Conservation (phyloP, 1,140 invertebrate species). For the Neelides sp. region DNA sequence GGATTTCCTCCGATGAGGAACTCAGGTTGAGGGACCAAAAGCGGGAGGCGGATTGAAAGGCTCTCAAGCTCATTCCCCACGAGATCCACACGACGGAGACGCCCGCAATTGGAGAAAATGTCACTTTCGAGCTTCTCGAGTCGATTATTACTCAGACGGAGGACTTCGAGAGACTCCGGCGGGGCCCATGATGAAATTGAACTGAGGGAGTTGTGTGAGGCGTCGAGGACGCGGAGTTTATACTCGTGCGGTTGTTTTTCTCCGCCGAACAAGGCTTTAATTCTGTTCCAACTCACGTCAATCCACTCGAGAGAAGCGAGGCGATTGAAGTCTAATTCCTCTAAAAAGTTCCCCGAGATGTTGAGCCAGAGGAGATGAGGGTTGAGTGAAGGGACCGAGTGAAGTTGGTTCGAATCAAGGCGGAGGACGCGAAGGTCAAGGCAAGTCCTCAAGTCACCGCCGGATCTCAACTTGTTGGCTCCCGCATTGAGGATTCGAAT, state of each 20-base stretch:
- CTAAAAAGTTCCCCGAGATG: slow-evolving; percentile 69
- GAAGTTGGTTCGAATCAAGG: slow-evolving; percentile 70
- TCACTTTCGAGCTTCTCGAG: slow-evolving; percentile 57
- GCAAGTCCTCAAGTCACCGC: slow-evolving; percentile 63
- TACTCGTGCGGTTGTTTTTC: slow-evolving; percentile 5
- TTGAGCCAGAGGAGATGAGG: slow-evolving; percentile 70
- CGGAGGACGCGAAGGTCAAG: slow-evolving; percentile 63
- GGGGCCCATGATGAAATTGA: slow-evolving; percentile 64
- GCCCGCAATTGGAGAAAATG: slow-evolving; percentile 70
- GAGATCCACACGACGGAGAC: slow-evolving; percentile 72
- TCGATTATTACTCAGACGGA: slow-evolving; percentile 83
- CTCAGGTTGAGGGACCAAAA: slow-evolving; percentile 64
- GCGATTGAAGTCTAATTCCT: slow-evolving; percentile 72
- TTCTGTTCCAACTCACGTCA: slow-evolving; percentile 76
- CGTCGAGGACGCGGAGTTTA: slow-evolving; percentile 48
- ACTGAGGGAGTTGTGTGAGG: slow-evolving; percentile 71
- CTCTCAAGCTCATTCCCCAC: slow-evolving; percentile 72
- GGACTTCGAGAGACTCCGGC: slow-evolving; percentile 73
- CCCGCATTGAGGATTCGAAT: slow-evolving; percentile 74
- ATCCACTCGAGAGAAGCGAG: slow-evolving; percentile 76
- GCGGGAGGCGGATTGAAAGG: no score
- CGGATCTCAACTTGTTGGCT: slow-evolving; percentile 72
- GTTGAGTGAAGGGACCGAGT: slow-evolving; percentile 58
- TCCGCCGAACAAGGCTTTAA: slow-evolving; percentile 33
- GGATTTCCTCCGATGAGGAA: slow-evolving; percentile 81